Percentiles rank a stretch among this genome's conserved stretches.
Conservation (phyloP, 2,113 vertebrate species). For the Myrmophylax atrothorax region DNA sequence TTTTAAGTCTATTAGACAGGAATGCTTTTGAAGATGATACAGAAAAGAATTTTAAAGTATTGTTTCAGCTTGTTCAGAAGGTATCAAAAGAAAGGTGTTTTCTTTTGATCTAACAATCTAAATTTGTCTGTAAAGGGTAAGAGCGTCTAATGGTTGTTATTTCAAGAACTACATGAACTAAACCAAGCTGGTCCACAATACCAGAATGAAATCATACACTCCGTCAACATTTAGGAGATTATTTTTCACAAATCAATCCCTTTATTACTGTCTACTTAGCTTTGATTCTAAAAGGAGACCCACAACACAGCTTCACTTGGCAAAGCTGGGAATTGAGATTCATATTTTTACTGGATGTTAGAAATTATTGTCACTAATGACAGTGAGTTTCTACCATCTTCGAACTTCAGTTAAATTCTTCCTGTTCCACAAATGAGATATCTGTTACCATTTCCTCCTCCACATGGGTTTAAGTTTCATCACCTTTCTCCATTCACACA, state of each 20-base stretch:
- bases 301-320: background rate
- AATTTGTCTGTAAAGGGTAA: background rate
- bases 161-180: background rate
- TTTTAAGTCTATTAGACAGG: background rate
- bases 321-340: background rate
- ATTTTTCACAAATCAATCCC: background rate
- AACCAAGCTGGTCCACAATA: background rate
- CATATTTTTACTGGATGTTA: background rate
- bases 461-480: background rate
- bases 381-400: background rate
- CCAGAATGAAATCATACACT: background rate
- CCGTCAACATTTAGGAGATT: background rate
- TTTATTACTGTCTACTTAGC: background rate
- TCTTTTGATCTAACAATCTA: background rate
- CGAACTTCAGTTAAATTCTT: background rate
- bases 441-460: background rate
- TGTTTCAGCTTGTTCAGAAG: conserved; percentile 3
- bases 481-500: background rate
- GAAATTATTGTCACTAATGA: background rate
- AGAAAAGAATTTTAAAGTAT: background rate
- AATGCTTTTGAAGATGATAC: conserved; percentile 14
- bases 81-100: background rate
- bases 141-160: background rate
- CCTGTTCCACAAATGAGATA: background rate
- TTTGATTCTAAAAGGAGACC: background rate